Evolutionary conservation across 2,888 invertebrate species (phyloP).

Genomic region (Chrysomela aeneicollis): DNA sequence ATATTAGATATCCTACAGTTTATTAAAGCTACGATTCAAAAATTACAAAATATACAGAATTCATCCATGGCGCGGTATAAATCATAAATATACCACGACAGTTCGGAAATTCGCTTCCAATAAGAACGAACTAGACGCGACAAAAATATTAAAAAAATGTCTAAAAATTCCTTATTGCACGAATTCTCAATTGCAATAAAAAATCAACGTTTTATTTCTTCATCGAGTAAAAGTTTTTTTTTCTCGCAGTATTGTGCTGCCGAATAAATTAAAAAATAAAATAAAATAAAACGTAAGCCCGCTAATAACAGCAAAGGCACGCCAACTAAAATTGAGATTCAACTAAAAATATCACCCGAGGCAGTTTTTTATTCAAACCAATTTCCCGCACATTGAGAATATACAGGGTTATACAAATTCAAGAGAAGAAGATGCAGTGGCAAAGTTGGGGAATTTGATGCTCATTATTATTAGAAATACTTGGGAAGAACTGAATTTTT

Average conservation of each 20-base stretch:
- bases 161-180: slow-evolving; percentile 17
- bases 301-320: background rate
- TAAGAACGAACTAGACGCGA: background rate
- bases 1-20: slow-evolving; percentile 13
- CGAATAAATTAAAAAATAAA: too few relatives aligned
- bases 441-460: too few relatives aligned
- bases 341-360: too few relatives aligned
- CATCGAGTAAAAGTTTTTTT: too few relatives aligned
- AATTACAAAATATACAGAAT: slow-evolving; percentile 31
- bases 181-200: too few relatives aligned
- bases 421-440: too few relatives aligned
- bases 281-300: background rate
- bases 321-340: background rate
- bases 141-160: background rate
- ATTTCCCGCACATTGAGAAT: too few relatives aligned
- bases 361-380: background rate
- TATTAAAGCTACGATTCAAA: slow-evolving; percentile 31
- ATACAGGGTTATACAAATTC: too few relatives aligned
- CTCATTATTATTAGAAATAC: too few relatives aligned
- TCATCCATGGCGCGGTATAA: slow-evolving; percentile 8
- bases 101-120: slow-evolving; percentile 13
- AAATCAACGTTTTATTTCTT: too few relatives aligned
- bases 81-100: slow-evolving; percentile 16
- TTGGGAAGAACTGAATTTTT: too few relatives aligned
- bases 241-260: too few relatives aligned